Conservation (phyloP, 2,113 vertebrate genomes). For the Corythornis vintsioides region DNA sequence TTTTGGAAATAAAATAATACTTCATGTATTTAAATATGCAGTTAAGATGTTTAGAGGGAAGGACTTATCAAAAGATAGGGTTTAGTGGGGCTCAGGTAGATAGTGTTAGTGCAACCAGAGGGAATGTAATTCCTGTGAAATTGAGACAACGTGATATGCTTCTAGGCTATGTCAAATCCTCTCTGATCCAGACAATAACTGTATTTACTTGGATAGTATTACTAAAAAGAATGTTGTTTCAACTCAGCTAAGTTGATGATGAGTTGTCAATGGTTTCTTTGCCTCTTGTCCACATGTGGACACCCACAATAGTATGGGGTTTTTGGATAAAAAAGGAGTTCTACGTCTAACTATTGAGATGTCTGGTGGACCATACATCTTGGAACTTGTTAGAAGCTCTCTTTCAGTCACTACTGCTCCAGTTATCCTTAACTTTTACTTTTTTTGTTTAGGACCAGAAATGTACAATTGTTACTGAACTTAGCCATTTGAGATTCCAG, state of each 20-base stretch:
- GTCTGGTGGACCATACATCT: neutral
- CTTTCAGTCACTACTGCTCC: neutral
- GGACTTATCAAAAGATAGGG: neutral
- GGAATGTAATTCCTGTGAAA: neutral
- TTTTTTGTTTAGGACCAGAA: neutral
- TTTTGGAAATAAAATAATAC: neutral
- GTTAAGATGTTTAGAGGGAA: neutral
- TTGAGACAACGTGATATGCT: neutral
- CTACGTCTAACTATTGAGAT: neutral
- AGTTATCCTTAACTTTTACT: neutral
- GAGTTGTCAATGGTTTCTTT: neutral
- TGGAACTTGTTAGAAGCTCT: neutral
- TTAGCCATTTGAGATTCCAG: neutral
- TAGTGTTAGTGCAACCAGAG: neutral
- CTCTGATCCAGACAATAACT: neutral
- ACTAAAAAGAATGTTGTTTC: neutral
- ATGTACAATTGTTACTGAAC: neutral
- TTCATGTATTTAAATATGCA: neutral
- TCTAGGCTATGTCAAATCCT: neutral
- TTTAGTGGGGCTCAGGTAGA: neutral
- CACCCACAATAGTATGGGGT: accelerated
- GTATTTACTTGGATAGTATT: neutral
- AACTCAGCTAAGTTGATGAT: neutral
- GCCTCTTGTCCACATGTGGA: neutral
- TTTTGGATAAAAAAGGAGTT: neutral